Percentiles rank a stretch among this genome's conserved stretches.
These are phyloP conservation scores for Sisor rabdophorus DNA, from an alignment of 2,113 vertebrate species.

Conservation along the genomic window DNA sequence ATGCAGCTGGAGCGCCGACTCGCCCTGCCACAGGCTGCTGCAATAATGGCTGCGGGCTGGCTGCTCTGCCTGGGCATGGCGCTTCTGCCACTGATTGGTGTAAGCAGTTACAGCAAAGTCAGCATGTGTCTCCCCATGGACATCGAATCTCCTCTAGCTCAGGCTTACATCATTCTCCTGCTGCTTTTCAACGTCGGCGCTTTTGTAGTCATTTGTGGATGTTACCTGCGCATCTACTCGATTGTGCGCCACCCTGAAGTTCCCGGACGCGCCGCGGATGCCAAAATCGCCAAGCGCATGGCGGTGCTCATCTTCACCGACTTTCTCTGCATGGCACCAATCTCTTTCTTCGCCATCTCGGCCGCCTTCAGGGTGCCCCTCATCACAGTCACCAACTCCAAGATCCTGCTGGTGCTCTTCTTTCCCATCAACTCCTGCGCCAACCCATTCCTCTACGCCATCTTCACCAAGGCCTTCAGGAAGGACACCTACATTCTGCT, in stretches of 20 bases:
- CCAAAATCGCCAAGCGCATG: slow-evolving; percentile 82
- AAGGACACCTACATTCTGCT: slow-evolving; percentile 78
- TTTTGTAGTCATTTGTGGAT: slow-evolving; percentile 75
- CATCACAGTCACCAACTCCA: slow-evolving; percentile 83
- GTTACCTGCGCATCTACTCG: slow-evolving; percentile 78
- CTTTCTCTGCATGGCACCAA: slow-evolving; percentile 83
- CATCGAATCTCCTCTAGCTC: slow-evolving; percentile 71
- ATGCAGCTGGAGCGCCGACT: slow-evolving; percentile 75
- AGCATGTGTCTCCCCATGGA: slow-evolving; percentile 84
- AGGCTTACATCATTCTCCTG: slow-evolving; percentile 75
- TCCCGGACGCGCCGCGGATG: slow-evolving; percentile 71
- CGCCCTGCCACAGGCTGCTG: slow-evolving; percentile 65
- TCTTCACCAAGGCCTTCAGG: slow-evolving; percentile 80
- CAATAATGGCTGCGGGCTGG: slow-evolving; percentile 75
- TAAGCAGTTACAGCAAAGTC: slow-evolving; percentile 82
- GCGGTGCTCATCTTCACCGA: slow-evolving; percentile 81
- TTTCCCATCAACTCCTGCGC: slow-evolving; percentile 83
- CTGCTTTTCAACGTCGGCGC: slow-evolving; percentile 74
- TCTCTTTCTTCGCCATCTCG: slow-evolving; percentile 83
- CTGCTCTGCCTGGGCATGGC: slow-evolving; percentile 70
- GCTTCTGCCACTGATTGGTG: slow-evolving; percentile 68
- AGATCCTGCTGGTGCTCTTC: slow-evolving; percentile 81
- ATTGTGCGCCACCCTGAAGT: slow-evolving; percentile 75
- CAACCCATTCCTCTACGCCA: slow-evolving; percentile 80
- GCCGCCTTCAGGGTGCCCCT: slow-evolving; percentile 81